These are phyloP conservation scores for Himalopsyche phryganea DNA, from an alignment of 1,140 invertebrate genomes.

Conservation along the genomic window DNA sequence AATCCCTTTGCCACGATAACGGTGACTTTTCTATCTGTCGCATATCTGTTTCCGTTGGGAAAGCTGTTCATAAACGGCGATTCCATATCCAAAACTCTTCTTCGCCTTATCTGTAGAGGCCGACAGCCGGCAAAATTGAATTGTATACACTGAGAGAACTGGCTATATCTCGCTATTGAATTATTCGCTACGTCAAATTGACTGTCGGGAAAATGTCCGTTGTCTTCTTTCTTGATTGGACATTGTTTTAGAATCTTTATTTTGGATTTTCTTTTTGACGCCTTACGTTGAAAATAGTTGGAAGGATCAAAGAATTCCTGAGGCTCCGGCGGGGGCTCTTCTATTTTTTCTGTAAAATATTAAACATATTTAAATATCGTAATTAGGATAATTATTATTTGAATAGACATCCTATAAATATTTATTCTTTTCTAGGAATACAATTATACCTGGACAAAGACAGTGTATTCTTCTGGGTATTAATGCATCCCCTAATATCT, in stretches of 20 bases:
- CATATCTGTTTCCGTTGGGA: conserved; percentile 29
- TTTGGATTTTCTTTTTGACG: conserved; percentile 25
- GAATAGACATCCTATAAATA: too few species aligned
- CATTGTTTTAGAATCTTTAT: conserved; percentile 18
- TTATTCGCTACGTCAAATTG: conserved; percentile 17
- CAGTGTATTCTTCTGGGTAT: conserved; percentile 25
- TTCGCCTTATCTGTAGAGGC: conserved; percentile 10
- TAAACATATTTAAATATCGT: too few species aligned
- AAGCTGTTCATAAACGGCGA: conserved; percentile 13
- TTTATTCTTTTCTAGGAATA: too few species aligned
- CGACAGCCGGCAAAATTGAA: conserved; percentile 22
- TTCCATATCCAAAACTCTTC: conserved; percentile 8
- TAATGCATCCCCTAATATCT: conserved; percentile 30
- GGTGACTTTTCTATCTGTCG: conserved; percentile 23
- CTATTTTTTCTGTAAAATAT: conserved; percentile 21
- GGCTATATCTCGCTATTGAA: neutral
- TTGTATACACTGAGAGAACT: conserved; percentile 12
- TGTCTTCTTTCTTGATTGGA: conserved; percentile 16
- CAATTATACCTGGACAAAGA: conserved; percentile 23
- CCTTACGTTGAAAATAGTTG: conserved; percentile 18
- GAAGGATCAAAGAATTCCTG: conserved; percentile 13
- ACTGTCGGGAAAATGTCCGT: conserved; percentile 9
- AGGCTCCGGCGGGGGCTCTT: conserved; percentile 9
- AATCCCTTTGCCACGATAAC: conserved; percentile 25
- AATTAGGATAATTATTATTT: too few species aligned